phyloP scores from a whole-genome alignment of 2,797 vertebrate genomes.

The Onychomys arenicola region DNA sequence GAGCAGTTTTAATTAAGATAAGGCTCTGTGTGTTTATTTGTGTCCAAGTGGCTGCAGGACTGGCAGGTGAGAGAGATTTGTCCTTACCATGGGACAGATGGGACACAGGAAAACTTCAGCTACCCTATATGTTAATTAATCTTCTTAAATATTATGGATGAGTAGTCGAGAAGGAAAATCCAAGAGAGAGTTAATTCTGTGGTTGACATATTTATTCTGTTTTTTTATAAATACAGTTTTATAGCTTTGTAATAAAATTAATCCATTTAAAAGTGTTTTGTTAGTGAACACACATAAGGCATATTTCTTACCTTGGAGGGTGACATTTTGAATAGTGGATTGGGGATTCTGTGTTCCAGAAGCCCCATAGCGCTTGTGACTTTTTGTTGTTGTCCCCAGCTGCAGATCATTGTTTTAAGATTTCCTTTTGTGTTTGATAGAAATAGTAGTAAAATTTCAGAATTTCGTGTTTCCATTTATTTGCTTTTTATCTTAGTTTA shows the following conservation, averaged over 20 bases:
- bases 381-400: neutral
- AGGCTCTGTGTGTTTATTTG: no score
- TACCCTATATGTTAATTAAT: neutral
- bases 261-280: neutral
- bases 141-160: constrained; percentile 37
- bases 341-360: neutral
- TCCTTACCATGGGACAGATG: no score
- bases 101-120: no score
- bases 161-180: neutral
- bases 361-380: neutral
- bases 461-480: neutral
- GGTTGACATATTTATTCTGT: neutral
- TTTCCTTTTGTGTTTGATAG: constrained; percentile 47
- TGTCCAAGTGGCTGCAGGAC: no score
- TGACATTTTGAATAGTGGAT: neutral
- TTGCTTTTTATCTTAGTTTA: constrained; percentile 42
- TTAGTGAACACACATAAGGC: neutral
- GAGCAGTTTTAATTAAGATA: no score
- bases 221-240: neutral
- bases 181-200: neutral
- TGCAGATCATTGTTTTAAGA: neutral
- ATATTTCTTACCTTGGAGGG: neutral
- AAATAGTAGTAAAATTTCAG: neutral
- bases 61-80: no score
- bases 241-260: neutral